Base-by-base conservation (phyloP, 2,888 invertebrate genomes). In the Aphrophora alni region DNA sequence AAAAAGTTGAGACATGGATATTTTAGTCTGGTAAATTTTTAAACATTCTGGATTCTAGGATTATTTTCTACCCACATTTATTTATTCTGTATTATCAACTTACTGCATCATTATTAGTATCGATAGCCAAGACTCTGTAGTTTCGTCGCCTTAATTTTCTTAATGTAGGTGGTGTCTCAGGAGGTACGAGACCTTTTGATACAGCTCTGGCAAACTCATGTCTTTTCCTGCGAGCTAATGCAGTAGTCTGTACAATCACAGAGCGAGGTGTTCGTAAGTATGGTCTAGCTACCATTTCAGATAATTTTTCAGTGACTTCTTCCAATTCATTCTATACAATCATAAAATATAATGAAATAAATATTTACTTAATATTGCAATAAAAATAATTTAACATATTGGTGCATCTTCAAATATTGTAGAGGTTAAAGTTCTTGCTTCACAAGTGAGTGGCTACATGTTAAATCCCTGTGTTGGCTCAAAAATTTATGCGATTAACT, bases 191-290 rank as follows among this genome's bases (percentile, higher is more conserved):
- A 7, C 90, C 90, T 87, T 91, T 92, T 27, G 90, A 89, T 44
- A 92, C 91, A 38, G 92, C 92, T 72, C 90, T 87, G 5, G 92
- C 90, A 85, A 93, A 92, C 86, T 93, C 93, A 83, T 92, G 91
- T 44, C 93, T 87, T 87, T 92, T 92, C 81, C 92, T 87, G 84
- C 91, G 89, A 5, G 92, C 91, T 80, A 91, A 87, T 70, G 90
- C 89, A 21, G 92, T 91, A 68, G 92, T 91, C 86, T 92, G 91
- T 33, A 92, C 90, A 83, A 93, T 92, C 83, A 91, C 90, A 80
- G 90, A 88, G 81, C 92, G 90, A 0, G 93, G 92, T 17, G 92
- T 92, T 75, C 90, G 89, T 70, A 93, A 87, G 86, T 93, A 93
- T 0, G 92, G 91, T 24, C 92, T 88, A 10, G 92, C 92, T 26